A percentile compares a stretch with the other conserved stretches of the same genome.
These are phyloP conservation scores for Mellilla xanthometata DNA, from an alignment of 2,888 invertebrate species.

Conservation along the genomic window DNA sequence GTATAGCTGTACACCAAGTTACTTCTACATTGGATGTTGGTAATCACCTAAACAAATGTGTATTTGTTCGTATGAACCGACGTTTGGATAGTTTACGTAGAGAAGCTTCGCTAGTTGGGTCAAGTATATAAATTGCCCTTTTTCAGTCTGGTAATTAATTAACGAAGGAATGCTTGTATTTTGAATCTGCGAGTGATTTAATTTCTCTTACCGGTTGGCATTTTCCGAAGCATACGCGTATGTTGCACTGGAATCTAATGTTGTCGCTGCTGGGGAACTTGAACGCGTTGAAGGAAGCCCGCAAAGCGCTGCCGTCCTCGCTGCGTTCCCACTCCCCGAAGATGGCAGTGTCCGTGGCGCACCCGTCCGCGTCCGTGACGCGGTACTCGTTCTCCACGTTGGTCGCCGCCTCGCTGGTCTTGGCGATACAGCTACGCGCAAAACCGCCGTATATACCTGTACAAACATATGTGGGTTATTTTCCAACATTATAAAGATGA, in stretches of 20 bases:
- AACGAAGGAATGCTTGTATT: no score
- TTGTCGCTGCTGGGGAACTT: conserved; percentile 97
- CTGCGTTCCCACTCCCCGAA: conserved; percentile 97
- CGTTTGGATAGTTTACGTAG: no score
- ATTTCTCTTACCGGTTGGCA: conserved; percentile 92
- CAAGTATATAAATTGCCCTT: no score
- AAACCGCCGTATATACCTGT: conserved; percentile 96
- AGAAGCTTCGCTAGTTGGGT: no score
- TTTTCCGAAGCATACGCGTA: conserved; percentile 96
- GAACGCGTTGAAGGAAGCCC: conserved; percentile 96
- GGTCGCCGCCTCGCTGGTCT: conserved; percentile 90
- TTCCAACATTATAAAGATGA: no score
- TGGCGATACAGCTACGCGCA: conserved; percentile 95
- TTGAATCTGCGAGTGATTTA: not conserved
- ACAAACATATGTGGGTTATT: no score
- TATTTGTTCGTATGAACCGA: no score
- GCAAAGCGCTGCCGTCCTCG: conserved; percentile 90
- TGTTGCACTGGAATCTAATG: conserved; percentile 97
- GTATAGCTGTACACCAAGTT: no score
- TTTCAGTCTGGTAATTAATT: no score
- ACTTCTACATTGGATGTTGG: no score
- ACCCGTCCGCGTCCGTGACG: conserved; percentile 96
- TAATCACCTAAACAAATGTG: no score
- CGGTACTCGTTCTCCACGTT: conserved; percentile 94
- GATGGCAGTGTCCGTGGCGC: conserved; percentile 95